A percentile compares a stretch with the other conserved stretches of the same genome.
These are phyloP conservation scores for Orchestia grillus DNA, from an alignment of 1,140 invertebrate genomes.

Conservation along the genomic window DNA sequence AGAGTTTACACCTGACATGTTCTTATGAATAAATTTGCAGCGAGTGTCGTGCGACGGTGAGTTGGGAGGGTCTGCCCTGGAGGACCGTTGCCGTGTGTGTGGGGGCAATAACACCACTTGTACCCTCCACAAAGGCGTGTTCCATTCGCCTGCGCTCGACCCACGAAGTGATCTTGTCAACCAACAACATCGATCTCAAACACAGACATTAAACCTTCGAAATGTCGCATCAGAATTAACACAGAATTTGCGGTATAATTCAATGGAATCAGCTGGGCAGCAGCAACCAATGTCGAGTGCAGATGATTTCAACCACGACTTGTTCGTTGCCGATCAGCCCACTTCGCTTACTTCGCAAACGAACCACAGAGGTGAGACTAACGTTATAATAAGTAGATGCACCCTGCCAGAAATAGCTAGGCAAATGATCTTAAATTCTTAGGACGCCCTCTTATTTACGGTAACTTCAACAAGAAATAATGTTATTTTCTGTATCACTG, in stretches of 20 bases:
- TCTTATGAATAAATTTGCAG: slow-evolving; percentile 48
- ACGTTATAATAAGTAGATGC: neutral
- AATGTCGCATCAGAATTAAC: neutral
- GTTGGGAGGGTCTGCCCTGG: slow-evolving; percentile 59
- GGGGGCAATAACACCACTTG: slow-evolving; percentile 74
- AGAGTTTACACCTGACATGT: neutral
- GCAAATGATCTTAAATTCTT: no score
- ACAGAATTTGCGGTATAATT: neutral
- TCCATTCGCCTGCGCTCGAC: slow-evolving; percentile 70
- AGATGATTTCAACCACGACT: slow-evolving; percentile 57
- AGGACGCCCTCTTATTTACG: no score
- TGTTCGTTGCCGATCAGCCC: slow-evolving; percentile 68
- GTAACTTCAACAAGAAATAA: neutral
- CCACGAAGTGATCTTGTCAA: neutral
- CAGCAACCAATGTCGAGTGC: neutral
- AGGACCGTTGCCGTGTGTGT: slow-evolving; percentile 75
- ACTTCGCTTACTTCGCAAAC: neutral
- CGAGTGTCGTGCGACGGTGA: slow-evolving; percentile 65
- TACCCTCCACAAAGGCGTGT: slow-evolving; percentile 72
- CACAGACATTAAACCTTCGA: neutral
- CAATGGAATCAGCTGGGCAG: neutral
- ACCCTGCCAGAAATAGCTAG: no score
- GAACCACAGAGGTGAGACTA: neutral
- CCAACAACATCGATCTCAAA: neutral
- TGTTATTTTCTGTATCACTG: no score